Evolutionary conservation across 2,888 invertebrate genomes (phyloP).

Genomic region (Coenonympha arcania): DNA sequence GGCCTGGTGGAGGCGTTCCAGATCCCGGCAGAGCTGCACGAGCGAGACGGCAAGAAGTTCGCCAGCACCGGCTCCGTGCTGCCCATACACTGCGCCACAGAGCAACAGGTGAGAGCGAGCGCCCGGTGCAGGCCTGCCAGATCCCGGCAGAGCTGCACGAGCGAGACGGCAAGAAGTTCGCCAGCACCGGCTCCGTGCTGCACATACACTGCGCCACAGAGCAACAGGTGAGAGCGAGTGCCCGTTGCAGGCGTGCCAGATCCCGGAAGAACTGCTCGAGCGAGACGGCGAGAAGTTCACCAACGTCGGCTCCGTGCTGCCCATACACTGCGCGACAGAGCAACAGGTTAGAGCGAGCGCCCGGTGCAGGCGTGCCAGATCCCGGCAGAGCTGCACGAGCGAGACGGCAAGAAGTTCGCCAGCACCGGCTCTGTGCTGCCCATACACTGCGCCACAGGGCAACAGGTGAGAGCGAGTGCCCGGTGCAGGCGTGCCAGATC

Average conservation of each 20-base stretch:
- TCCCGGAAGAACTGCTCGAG: conserved; percentile 55
- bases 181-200: conserved; percentile 45
- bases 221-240: conserved; percentile 53
- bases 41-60: conserved; percentile 44
- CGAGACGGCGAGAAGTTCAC: conserved; percentile 48
- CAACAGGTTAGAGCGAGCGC: conserved; percentile 53
- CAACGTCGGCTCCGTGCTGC: conserved; percentile 45
- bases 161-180: conserved; percentile 45
- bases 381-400: conserved; percentile 52
- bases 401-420: conserved; percentile 48
- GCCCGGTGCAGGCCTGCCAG: conserved; percentile 53
- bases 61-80: conserved; percentile 48
- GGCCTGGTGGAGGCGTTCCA: conserved; percentile 54
- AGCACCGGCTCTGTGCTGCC: conserved; percentile 48
- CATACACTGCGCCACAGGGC: conserved; percentile 49
- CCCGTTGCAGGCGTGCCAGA: conserved; percentile 50
- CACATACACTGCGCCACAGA: conserved; percentile 59
- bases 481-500: no score
- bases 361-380: conserved; percentile 54
- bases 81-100: conserved; percentile 58
- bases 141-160: conserved; percentile 57
- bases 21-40: conserved; percentile 56
- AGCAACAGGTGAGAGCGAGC: conserved; percentile 50
- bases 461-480: conserved; percentile 42
- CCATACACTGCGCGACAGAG: conserved; percentile 56